phyloP scores from a whole-genome alignment of 2,113 vertebrate genomes.

The Larimichthys polyactis region DNA sequence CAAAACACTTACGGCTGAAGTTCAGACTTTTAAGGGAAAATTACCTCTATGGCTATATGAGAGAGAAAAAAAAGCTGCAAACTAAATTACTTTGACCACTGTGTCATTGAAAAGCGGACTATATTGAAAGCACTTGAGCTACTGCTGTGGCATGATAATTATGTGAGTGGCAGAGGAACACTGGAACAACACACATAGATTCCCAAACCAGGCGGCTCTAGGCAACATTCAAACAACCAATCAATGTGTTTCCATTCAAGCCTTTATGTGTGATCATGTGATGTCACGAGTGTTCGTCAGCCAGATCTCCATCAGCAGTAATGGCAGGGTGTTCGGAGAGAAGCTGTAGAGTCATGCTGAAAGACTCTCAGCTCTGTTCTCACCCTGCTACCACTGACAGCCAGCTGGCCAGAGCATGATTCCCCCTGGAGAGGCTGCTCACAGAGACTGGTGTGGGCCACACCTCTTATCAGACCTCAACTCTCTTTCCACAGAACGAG shows the following conservation, averaged over 20 bases:
- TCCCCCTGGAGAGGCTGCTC: not conserved
- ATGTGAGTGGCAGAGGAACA: not conserved
- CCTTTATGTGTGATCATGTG: not conserved
- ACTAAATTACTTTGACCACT: not conserved
- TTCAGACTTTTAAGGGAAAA: not conserved
- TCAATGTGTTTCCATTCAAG: slow-evolving; percentile 31
- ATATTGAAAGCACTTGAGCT: not conserved
- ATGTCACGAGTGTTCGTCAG: slow-evolving; percentile 34
- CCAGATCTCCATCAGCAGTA: slow-evolving; percentile 50
- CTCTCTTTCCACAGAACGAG: not conserved
- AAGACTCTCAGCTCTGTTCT: slow-evolving; percentile 58
- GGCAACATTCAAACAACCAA: not conserved
- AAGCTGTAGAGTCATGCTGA: slow-evolving; percentile 46
- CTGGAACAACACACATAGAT: not conserved
- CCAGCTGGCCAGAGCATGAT: slow-evolving; percentile 27
- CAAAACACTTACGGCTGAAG: too few species aligned
- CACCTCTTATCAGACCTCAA: slow-evolving; percentile 28
- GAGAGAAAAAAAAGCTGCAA: not conserved
- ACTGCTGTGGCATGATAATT: not conserved
- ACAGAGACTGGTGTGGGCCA: not conserved
- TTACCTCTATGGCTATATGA: not conserved
- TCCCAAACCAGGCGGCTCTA: slow-evolving; percentile 25
- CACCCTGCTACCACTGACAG: slow-evolving; percentile 50
- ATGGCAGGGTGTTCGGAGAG: slow-evolving; percentile 35
- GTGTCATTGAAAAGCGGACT: not conserved